Percentiles rank a stretch among this genome's conserved stretches.
Evolutionary conservation across 2,888 invertebrate species (phyloP).

Genomic region (Aspidapion aeneum): DNA sequence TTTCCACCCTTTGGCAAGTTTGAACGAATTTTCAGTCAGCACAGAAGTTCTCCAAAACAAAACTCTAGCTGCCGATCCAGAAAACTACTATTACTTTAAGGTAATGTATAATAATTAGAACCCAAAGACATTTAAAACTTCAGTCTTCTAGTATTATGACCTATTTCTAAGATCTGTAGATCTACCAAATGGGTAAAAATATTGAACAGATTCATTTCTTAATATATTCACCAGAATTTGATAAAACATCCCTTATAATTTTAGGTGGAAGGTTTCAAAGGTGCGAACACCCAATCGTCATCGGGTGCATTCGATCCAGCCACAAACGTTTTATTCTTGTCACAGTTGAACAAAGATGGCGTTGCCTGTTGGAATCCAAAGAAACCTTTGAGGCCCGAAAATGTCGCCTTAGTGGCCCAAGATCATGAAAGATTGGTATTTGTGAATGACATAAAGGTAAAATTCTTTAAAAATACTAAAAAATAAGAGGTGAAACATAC

Average conservation of each 20-base stretch:
- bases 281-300: conserved; percentile 68
- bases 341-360: conserved; percentile 73
- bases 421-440: conserved; percentile 69
- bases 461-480: neutral
- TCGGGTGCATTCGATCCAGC: conserved; percentile 67
- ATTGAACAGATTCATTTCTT: too few species aligned
- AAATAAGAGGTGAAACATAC: too few species aligned
- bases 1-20: conserved; percentile 80
- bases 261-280: conserved; percentile 66
- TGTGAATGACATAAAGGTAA: conserved; percentile 73
- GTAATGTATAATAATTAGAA: too few species aligned
- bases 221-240: too few species aligned
- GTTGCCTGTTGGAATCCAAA: conserved; percentile 78
- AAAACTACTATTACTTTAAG: conserved; percentile 70
- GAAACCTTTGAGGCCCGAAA: conserved; percentile 61
- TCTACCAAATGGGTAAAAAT: too few species aligned
- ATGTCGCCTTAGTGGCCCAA: conserved; percentile 63
- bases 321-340: conserved; percentile 70
- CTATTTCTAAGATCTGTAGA: too few species aligned
- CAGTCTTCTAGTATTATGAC: too few species aligned
- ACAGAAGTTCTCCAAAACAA: conserved; percentile 71
- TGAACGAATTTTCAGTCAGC: conserved; percentile 75
- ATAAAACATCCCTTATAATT: too few species aligned
- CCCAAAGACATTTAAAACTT: too few species aligned
- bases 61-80: conserved; percentile 61